phyloP scores from a whole-genome alignment of 1,140 invertebrate species.

The Drosophila pandora region DNA sequence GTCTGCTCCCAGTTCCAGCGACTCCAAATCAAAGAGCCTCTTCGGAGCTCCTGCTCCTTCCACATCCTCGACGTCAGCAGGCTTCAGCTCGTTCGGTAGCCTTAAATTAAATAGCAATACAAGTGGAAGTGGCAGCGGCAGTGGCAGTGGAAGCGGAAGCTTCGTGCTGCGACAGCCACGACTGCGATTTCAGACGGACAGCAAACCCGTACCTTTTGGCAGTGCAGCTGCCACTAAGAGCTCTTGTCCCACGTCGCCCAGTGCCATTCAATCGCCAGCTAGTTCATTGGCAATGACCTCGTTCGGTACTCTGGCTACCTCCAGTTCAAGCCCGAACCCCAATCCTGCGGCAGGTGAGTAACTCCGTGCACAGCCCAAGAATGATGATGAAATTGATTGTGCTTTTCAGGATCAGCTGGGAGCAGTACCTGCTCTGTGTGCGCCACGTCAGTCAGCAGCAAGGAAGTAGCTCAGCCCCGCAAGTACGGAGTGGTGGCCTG shows the following conservation, averaged over 20 bases:
- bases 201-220: slow-evolving; percentile 50
- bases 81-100: slow-evolving; percentile 54
- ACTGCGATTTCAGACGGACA: slow-evolving; percentile 68
- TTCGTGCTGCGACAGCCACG: slow-evolving; percentile 77
- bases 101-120: slow-evolving; percentile 50
- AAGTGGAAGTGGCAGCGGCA: neutral
- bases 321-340: slow-evolving; percentile 20
- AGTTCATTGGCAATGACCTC: slow-evolving; percentile 23
- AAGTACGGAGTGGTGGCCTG: slow-evolving; percentile 94
- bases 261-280: slow-evolving; percentile 45
- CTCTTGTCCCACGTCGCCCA: slow-evolving; percentile 37
- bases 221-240: slow-evolving; percentile 17
- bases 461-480: slow-evolving; percentile 90
- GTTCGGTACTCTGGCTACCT: slow-evolving; percentile 51
- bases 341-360: slow-evolving; percentile 28
- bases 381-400: neutral
- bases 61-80: slow-evolving; percentile 7
- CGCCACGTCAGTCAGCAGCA: slow-evolving; percentile 90
- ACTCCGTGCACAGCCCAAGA: neutral
- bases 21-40: slow-evolving; percentile 66
- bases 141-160: slow-evolving; percentile 3
- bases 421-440: slow-evolving; percentile 87
- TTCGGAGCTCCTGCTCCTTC: slow-evolving; percentile 54
- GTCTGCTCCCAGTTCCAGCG: slow-evolving; percentile 4
- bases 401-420: slow-evolving; percentile 11